Evolutionary conservation across 2,888 invertebrate species (phyloP), one percentile per base, ranked within the genome.

Genomic region (Prenolepis imparis): DNA sequence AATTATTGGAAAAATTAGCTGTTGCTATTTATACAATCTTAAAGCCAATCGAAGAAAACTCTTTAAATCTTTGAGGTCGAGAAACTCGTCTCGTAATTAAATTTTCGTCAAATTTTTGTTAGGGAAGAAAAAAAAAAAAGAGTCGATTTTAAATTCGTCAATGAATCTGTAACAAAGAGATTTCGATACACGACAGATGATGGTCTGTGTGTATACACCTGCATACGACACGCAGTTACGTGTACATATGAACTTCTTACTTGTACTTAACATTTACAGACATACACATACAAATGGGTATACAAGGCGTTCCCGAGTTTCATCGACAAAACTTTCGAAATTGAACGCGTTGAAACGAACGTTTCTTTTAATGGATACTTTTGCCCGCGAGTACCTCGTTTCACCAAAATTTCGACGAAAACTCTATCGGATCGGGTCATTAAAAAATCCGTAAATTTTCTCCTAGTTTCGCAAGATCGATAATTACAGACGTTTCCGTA

Each of bases 201-300:
- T 59, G 36, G 36, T 21, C 67, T 57, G 24, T 82, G 77, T 57
- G 32, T 61, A 59, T 48, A 82, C 75, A 63, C 32, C 36, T 39
- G 48, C 74, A 39, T 75, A 64, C 64, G 63, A 24, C 28, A 74
- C 74, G 64, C 82, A 68, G 41, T 39, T 57, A 68, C 67, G 77
- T 68, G 68, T 68, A 72, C 72, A 70, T 83, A 74, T 77, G 61
- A 57, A 44, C 44, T 74, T 70, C 67, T 85, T 82, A 73, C 77
- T 77, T 80, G 70, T 82, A 74, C 82, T 84, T 74, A 52, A 85
- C 84, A 77, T 85, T 85, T 85, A 89, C 85, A 84, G 61, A 80
- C 83, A 85, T 83, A 87, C 86, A 84, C 84, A 64, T 72, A 78
- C 78, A 80, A 80, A 80, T 80, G 44, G 70, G 57, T 72, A 72